A percentile compares a stretch with the other conserved stretches of the same genome.
Conservation (phyloP, 2,888 invertebrate species). For the Tinea pellionella region DNA sequence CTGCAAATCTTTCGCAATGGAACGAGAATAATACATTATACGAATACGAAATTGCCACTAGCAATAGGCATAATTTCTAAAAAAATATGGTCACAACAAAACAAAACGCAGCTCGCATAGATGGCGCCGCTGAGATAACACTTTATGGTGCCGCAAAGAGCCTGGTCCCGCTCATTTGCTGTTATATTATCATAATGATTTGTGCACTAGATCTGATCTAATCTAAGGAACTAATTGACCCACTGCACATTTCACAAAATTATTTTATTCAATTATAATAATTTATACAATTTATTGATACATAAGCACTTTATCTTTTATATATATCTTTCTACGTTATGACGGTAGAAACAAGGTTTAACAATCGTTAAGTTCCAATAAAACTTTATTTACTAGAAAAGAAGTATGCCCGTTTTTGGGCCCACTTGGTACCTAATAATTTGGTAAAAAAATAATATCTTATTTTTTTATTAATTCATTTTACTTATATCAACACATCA, state of each 20-base stretch:
- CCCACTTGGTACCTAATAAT: no score
- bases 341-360: no score
- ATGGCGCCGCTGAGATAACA: conserved; percentile 5
- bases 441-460: no score
- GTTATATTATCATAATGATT: background rate
- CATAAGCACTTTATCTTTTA: background rate
- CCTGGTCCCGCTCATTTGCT: background rate
- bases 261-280: conserved; percentile 3
- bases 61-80: background rate
- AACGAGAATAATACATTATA: no score
- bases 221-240: conserved; percentile 10
- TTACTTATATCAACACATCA: no score
- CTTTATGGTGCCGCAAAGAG: conserved; percentile 8
- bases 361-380: no score
- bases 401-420: no score
- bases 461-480: no score
- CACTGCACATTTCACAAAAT: background rate
- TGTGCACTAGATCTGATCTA: conserved; percentile 11
- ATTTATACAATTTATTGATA: background rate
- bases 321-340: background rate
- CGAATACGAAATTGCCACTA: background rate
- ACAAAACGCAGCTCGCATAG: conserved; percentile 9
- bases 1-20: no score
- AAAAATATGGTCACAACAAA: conserved; percentile 1
- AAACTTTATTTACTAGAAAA: no score